A percentile compares a stretch with the other conserved stretches of the same genome.
phyloP scores from a whole-genome alignment of 1,140 invertebrate species.

The Zeugodacus cucurbitae region DNA sequence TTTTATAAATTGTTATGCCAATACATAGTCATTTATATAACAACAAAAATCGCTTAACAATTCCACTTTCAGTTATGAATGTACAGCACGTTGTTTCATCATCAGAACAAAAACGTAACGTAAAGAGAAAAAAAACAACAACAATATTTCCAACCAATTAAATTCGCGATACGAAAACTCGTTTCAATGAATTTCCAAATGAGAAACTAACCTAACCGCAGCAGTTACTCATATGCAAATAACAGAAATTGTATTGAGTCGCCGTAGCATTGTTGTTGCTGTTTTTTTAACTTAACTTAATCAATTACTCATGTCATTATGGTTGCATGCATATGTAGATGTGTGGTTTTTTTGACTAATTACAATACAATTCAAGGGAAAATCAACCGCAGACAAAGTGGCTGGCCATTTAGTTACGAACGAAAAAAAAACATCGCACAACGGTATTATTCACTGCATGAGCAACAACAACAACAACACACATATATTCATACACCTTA shows the following conservation, averaged over 20 bases:
- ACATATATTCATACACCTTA: background rate
- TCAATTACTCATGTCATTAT: background rate
- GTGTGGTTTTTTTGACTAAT: background rate
- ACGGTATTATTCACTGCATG: background rate
- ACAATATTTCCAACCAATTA: background rate
- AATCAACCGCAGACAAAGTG: slow-evolving; percentile 7
- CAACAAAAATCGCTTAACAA: background rate
- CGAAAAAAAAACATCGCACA: background rate
- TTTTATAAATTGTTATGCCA: no score
- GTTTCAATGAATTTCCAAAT: background rate
- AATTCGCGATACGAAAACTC: background rate
- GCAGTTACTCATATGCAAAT: background rate
- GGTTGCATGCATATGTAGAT: background rate
- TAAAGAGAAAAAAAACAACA: background rate
- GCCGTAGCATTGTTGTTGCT: background rate
- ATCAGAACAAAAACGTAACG: background rate
- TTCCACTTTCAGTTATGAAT: background rate
- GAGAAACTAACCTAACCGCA: background rate
- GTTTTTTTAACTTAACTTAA: background rate
- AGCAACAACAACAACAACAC: background rate
- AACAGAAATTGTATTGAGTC: background rate
- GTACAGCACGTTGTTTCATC: background rate
- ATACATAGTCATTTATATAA: no score
- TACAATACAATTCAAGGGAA: background rate
- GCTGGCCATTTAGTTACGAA: background rate